Percentiles rank a stretch among this genome's conserved stretches.
phyloP scores from a whole-genome alignment of 1,140 invertebrate species.

The Mercenaria mercenaria region DNA sequence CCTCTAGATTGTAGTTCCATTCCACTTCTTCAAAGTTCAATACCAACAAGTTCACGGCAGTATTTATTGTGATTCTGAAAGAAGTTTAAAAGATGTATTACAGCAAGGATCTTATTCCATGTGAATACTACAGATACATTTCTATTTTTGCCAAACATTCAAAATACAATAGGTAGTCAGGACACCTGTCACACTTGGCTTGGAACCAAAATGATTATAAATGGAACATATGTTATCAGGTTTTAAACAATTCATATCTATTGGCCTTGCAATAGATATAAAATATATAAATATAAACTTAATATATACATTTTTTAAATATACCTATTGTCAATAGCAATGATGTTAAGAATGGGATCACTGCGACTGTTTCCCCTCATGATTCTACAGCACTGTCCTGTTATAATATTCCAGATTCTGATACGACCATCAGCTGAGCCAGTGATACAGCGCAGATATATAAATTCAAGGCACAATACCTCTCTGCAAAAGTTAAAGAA shows the following conservation, averaged over 20 bases:
- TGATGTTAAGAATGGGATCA: conserved; percentile 83
- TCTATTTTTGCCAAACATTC: no score
- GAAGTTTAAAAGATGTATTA: conserved; percentile 50
- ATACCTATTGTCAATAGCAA: conserved; percentile 84
- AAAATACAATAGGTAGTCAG: no score
- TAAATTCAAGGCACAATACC: conserved; percentile 85
- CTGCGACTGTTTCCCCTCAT: conserved; percentile 86
- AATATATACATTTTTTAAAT: no score
- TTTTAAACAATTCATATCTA: no score
- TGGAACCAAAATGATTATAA: no score
- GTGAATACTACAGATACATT: no score
- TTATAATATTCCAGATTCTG: conserved; percentile 86
- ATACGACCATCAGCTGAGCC: conserved; percentile 85
- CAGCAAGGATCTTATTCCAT: no score
- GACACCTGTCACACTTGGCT: no score
- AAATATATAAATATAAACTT: no score
- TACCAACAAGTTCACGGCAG: conserved; percentile 83
- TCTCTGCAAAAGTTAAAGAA: conserved; percentile 73
- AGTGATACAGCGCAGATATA: conserved; percentile 85
- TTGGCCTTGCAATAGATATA: no score
- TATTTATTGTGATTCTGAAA: conserved; percentile 85
- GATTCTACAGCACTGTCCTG: conserved; percentile 85
- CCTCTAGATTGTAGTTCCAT: conserved; percentile 84
- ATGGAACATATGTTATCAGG: no score
- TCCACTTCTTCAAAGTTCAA: conserved; percentile 85